Evolutionary conservation across 2,113 vertebrate species (phyloP).

Genomic region (Heptranchias perlo): DNA sequence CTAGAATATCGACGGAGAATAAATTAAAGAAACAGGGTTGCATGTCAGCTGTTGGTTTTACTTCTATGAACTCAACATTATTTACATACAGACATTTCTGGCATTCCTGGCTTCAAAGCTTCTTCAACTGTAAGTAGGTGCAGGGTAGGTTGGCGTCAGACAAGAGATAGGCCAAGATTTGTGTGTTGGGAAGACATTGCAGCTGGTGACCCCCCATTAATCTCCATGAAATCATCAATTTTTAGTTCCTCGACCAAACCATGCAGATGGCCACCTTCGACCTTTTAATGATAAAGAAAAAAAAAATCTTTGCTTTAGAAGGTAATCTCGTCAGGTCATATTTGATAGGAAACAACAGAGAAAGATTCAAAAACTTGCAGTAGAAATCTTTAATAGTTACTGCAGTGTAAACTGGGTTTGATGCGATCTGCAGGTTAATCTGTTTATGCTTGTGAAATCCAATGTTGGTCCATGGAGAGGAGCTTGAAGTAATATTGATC

Average conservation of each 20-base stretch:
- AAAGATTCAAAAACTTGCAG: not conserved
- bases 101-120: slow-evolving; percentile 31
- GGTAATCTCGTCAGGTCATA: not conserved
- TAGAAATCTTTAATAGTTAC: not conserved
- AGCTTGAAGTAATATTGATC: not conserved
- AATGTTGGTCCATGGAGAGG: not conserved
- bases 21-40: not conserved
- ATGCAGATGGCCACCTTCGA: slow-evolving; percentile 29
- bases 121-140: not conserved
- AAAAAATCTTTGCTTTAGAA: slow-evolving; percentile 2
- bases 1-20: not conserved
- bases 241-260: not conserved
- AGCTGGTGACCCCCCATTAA: slow-evolving; percentile 11
- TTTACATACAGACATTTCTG: not conserved
- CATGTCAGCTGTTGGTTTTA: not conserved
- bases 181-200: not conserved
- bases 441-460: not conserved
- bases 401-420: not conserved
- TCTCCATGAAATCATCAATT: not conserved
- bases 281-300: slow-evolving; percentile 12
- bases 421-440: not conserved
- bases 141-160: not conserved
- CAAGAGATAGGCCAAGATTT: slow-evolving; percentile 4
- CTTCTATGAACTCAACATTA: not conserved
- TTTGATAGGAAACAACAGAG: not conserved